phyloP scores from a whole-genome alignment of 2,888 invertebrate species.

The Keiferia lycopersicella region DNA sequence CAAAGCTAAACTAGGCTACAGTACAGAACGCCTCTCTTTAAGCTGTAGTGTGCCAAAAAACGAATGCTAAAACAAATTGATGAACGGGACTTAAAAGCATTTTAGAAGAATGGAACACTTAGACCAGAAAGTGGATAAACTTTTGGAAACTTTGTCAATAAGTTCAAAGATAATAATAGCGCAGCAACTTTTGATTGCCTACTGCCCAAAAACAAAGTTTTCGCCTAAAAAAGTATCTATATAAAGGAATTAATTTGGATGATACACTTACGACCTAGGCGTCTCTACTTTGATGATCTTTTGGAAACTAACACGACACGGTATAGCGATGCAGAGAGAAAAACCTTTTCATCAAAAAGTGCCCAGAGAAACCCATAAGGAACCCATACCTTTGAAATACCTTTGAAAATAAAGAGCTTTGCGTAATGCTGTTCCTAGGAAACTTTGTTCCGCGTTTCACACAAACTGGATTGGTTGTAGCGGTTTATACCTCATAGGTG shows the following conservation, averaged over 20 bases:
- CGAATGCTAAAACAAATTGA: slow-evolving; percentile 30
- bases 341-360: too few species aligned
- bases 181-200: too few species aligned
- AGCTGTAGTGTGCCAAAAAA: slow-evolving; percentile 28
- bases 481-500: neutral
- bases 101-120: slow-evolving; percentile 32
- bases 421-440: slow-evolving; percentile 6
- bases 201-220: too few species aligned
- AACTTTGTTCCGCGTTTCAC: slow-evolving; percentile 7
- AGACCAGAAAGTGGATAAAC: neutral
- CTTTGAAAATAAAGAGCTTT: slow-evolving; percentile 1
- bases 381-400: too few species aligned
- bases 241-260: too few species aligned
- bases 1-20: slow-evolving; percentile 27
- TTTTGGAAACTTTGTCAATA: neutral
- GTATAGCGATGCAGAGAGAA: too few species aligned
- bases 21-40: slow-evolving; percentile 30
- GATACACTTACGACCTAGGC: too few species aligned
- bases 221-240: too few species aligned
- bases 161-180: too few species aligned
- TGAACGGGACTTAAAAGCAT: slow-evolving; percentile 39
- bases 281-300: too few species aligned
- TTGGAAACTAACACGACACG: too few species aligned
- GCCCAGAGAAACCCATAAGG: too few species aligned
- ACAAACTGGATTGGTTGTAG: slow-evolving; percentile 1